phyloP scores from a whole-genome alignment of 2,888 invertebrate species.

The Helobdella robusta region DNA sequence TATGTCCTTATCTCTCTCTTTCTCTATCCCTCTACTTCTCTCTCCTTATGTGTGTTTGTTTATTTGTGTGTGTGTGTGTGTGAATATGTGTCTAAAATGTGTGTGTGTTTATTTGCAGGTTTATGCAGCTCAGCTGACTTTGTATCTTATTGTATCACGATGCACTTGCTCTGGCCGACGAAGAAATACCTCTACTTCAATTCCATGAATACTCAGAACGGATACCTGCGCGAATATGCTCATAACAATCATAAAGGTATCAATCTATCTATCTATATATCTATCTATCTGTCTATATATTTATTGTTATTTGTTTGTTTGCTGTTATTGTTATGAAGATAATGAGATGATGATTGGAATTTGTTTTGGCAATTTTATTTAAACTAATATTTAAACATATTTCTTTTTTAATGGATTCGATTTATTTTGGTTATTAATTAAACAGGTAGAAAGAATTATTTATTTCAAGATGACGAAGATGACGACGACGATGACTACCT shows the following conservation, averaged over 20 bases:
- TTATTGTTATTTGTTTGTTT: neutral
- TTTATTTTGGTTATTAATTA: neutral
- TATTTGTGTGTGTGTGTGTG: too few species aligned
- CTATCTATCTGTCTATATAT: too few species aligned
- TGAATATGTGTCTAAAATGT: neutral
- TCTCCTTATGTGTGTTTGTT: too few species aligned
- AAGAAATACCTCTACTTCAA: slow-evolving; percentile 82
- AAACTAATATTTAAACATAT: too few species aligned
- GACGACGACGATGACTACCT: slow-evolving; percentile 6
- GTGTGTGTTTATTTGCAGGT: slow-evolving; percentile 55
- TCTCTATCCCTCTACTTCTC: too few species aligned
- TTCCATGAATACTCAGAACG: slow-evolving; percentile 23
- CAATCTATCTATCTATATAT: too few species aligned
- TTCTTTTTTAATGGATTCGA: too few species aligned
- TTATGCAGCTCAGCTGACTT: slow-evolving; percentile 92
- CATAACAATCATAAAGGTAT: too few species aligned
- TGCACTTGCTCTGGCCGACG: slow-evolving; percentile 89
- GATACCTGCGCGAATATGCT: neutral
- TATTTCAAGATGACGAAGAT: neutral
- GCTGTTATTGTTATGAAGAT: neutral
- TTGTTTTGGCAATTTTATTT: too few species aligned
- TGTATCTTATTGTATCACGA: slow-evolving; percentile 85
- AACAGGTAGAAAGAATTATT: neutral
- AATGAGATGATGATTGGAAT: neutral
- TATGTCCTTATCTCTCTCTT: neutral